These are phyloP conservation scores for Podarcis siculus DNA, from an alignment of 2,797 vertebrate genomes.

Conservation along the genomic window DNA sequence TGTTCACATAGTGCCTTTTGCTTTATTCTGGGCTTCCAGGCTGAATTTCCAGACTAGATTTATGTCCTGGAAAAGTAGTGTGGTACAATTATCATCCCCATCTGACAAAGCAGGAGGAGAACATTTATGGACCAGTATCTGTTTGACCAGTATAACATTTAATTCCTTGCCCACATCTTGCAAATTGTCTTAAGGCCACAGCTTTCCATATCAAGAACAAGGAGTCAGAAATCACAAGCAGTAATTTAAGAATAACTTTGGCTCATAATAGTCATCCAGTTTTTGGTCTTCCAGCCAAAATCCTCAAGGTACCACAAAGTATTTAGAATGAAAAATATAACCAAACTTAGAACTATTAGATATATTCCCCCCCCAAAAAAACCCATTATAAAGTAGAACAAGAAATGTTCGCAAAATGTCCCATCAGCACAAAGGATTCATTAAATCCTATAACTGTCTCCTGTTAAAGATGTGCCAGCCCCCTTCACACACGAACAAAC, in stretches of 20 bases:
- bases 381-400: slow-evolving; percentile 3
- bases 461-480: slow-evolving; percentile 16
- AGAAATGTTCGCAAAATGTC: slow-evolving; percentile 17
- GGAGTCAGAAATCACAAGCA: not conserved
- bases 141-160: not conserved
- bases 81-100: not conserved
- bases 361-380: not conserved
- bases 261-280: not conserved
- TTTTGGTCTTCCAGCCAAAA: not conserved
- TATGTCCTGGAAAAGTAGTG: not conserved
- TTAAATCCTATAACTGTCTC: slow-evolving; percentile 9
- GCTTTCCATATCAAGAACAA: not conserved
- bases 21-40: not conserved
- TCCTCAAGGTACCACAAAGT: not conserved
- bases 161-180: slow-evolving; percentile 6
- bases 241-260: not conserved
- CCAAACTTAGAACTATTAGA: not conserved
- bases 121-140: not conserved
- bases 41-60: not conserved
- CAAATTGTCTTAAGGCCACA: not conserved
- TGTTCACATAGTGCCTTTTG: no score
- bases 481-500: no score
- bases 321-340: not conserved
- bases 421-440: slow-evolving; percentile 7
- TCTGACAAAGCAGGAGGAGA: not conserved